Evolutionary conservation across 2,113 vertebrate species (phyloP).

Genomic region (Gorsachius goisagi): DNA sequence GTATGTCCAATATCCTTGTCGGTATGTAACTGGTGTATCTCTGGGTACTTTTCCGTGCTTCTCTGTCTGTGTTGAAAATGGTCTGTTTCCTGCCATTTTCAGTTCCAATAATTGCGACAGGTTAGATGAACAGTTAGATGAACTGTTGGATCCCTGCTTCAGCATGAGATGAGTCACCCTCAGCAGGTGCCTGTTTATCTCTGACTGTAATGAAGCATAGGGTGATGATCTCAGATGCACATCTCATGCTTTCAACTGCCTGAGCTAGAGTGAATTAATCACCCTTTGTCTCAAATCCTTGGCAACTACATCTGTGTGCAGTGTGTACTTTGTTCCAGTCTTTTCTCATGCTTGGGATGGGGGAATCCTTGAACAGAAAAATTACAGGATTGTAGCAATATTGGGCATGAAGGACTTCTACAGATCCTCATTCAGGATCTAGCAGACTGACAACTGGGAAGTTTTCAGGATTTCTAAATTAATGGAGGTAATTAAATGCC

Average conservation of each 20-base stretch:
- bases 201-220: conserved; percentile 2
- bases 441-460: not conserved
- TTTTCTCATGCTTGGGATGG: not conserved
- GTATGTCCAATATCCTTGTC: not conserved
- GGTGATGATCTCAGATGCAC: conserved; percentile 30
- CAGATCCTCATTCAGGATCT: not conserved
- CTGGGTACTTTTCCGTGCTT: not conserved
- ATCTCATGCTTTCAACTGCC: not conserved
- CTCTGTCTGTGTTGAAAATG: not conserved
- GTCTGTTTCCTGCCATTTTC: not conserved
- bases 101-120: not conserved
- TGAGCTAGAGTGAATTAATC: not conserved
- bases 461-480: not conserved
- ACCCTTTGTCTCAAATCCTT: not conserved
- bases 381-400: not conserved
- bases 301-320: not conserved
- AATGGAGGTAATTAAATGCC: not conserved
- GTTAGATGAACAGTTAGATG: not conserved
- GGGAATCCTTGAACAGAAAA: not conserved
- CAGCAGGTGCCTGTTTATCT: conserved; percentile 48
- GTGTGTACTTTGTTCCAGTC: not conserved
- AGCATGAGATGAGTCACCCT: conserved; percentile 40
- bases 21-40: not conserved
- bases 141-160: not conserved
- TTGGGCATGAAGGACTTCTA: not conserved